Evolutionary conservation across 2,888 invertebrate genomes (phyloP), one percentile per base, ranked within the genome.

Genomic region (Trichogramma evanescens): DNA sequence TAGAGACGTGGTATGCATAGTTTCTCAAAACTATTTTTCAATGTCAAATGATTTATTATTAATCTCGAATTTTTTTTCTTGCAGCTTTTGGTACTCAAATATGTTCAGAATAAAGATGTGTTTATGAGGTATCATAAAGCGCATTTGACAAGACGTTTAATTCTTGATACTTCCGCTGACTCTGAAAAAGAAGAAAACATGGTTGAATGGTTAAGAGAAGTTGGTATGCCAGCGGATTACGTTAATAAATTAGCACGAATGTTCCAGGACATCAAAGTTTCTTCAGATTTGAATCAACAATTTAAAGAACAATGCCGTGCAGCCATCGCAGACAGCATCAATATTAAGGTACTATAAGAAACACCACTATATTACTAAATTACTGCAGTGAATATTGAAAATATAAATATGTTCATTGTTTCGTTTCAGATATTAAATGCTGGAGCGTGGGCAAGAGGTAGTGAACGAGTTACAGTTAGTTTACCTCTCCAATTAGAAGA

Each of bases 111-210:
- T 80, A 99, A 99, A 79, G 99, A 99, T 82, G 97, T 99, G 41
- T 99, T 99, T 79, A 99, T 99, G 98, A 84, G 97, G 68, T 99
- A 96, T 79, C 97, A 99, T 79, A 98, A 99, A 79, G 96, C 95
- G 52, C 98, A 99, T 81, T 83, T 99, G 66, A 97, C 98, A 6
- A 83, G 99, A 71, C 86, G 95, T 64, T 85, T 99, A 66, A 98
- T 99, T 76, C 84, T 99, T 68, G 98, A 99, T 77, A 95, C 96
- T 13, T 96, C 96, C 73, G 96, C 97, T 1, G 99, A 99, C 80
- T 95, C 95, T 67, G 99, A 99, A 78, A 97, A 98, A 74, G 99
- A 99, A 79, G 98, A 99, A 79, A 95, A 95, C 74, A 98, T 99
- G 93, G 97, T 99, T 0, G 96, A 96, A 76, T 95, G 96, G 95